A percentile compares a stretch with the other conserved stretches of the same genome.
These are phyloP conservation scores for Pasiphila rectangulata DNA, from an alignment of 2,888 invertebrate genomes.

Conservation along the genomic window DNA sequence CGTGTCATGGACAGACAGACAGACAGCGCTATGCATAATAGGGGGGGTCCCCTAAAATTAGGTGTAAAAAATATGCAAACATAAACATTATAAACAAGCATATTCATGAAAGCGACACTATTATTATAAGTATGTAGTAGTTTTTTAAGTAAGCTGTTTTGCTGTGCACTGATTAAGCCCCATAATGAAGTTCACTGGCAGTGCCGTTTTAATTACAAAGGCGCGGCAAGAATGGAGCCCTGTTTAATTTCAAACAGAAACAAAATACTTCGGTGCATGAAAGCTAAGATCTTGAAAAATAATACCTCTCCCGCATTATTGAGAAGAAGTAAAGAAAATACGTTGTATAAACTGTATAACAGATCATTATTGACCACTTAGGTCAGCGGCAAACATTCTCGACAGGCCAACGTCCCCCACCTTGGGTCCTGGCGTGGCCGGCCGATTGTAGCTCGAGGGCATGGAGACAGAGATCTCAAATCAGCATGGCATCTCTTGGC, in stretches of 20 bases:
- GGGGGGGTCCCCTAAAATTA: too few species aligned
- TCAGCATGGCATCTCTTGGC: conserved; percentile 39
- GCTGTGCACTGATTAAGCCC: conserved; percentile 69
- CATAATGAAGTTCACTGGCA: conserved; percentile 64
- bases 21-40: too few species aligned
- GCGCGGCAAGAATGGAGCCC: conserved; percentile 42
- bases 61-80: conserved; percentile 9
- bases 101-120: conserved; percentile 53
- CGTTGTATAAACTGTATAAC: conserved; percentile 64
- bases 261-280: conserved; percentile 36
- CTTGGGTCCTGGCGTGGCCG: conserved; percentile 46
- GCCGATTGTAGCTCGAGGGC: conserved; percentile 47
- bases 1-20: too few species aligned
- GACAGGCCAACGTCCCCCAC: conserved; percentile 72
- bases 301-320: conserved; percentile 50
- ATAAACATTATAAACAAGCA: conserved; percentile 7
- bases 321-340: conserved; percentile 58
- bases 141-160: conserved; percentile 58
- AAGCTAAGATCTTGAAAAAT: conserved; percentile 40
- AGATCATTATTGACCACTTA: conserved; percentile 78
- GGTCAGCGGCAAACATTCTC: conserved; percentile 77
- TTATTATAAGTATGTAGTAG: conserved; percentile 43
- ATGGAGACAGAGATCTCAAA: conserved; percentile 44
- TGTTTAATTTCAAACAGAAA: conserved; percentile 39
- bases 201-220: conserved; percentile 68